Evolutionary conservation across 2,113 vertebrate species (phyloP), one percentile per base, ranked within the genome.

Genomic region (Rhinogobius similis): DNA sequence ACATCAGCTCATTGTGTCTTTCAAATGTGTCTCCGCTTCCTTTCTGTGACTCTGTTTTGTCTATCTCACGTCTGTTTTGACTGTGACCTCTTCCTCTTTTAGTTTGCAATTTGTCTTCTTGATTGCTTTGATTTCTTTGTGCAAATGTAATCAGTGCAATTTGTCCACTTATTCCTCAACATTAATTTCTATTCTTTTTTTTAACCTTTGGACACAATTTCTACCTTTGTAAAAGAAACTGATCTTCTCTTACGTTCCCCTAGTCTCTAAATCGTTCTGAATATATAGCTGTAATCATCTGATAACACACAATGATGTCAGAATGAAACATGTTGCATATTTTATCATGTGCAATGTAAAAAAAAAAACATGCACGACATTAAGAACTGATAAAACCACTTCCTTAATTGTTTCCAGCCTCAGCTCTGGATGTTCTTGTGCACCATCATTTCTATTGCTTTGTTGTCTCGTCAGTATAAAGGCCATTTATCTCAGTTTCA

Each of bases 1-100:
- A 21, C 18, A n/a, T 50, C n/a, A n/a, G 3, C 46, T n/a, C n/a
- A n/a, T n/a, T n/a, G 46, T 50, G 46, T 36, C 44, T 74, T 67
- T 58, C 67, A 62, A 38, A 53, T 75, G 69, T n/a, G 56, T 68
- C 41, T 77, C 62, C 59, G 14, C 20, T 85, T 85, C 76, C 46
- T 23, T 56, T 63, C 41, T 52, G 50, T 29, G 58, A 32, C 71
- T 50, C 50, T 86, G 77, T 89, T 90, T 80, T 87, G 81, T 13
- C 63, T 87, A 75, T 78, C 70, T 64, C 65, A 21, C 58, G 39
- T 41, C 38, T 89, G 79, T 88, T 88, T 79, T 86, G 82, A 79
- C 77, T 88, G 62, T 82, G 43, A 50, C 64, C 38, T 65, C 67
- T 75, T 81, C 71, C 70, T 75, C 50, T 67, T 44, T 70, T 64